These are phyloP conservation scores for Hippopotamyrus pictus DNA, from an alignment of 2,797 vertebrate genomes.

Conservation along the genomic window DNA sequence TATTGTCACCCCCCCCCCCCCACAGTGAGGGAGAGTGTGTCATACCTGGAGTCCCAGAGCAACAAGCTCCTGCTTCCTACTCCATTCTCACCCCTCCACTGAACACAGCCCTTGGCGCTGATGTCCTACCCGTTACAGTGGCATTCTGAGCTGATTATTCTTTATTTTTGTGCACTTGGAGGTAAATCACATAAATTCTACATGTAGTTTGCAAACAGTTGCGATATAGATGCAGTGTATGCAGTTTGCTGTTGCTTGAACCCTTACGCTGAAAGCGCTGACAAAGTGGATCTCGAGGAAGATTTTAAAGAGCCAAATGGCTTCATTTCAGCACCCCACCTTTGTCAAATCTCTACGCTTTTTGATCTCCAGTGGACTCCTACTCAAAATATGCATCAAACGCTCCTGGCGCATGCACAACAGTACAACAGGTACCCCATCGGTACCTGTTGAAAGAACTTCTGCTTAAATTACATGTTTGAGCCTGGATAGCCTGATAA, in stretches of 20 bases:
- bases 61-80: slow-evolving; percentile 75
- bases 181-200: background rate
- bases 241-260: background rate
- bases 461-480: background rate
- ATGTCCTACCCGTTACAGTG: background rate
- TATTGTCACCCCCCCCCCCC: slow-evolving; percentile 34
- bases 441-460: background rate
- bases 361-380: background rate
- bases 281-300: background rate
- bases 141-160: background rate
- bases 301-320: background rate
- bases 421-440: too few relatives aligned
- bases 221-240: background rate
- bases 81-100: slow-evolving; percentile 79
- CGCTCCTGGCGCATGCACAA: background rate
- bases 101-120: background rate
- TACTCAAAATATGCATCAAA: background rate
- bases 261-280: background rate
- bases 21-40: slow-evolving; percentile 75
- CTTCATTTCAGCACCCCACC: background rate
- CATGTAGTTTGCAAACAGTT: background rate
- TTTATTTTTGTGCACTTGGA: background rate
- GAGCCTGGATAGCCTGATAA: background rate
- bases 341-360: background rate
- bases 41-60: slow-evolving; percentile 69